Conservation (phyloP, 2,888 invertebrate species). For the Diadegma fenestrale region DNA sequence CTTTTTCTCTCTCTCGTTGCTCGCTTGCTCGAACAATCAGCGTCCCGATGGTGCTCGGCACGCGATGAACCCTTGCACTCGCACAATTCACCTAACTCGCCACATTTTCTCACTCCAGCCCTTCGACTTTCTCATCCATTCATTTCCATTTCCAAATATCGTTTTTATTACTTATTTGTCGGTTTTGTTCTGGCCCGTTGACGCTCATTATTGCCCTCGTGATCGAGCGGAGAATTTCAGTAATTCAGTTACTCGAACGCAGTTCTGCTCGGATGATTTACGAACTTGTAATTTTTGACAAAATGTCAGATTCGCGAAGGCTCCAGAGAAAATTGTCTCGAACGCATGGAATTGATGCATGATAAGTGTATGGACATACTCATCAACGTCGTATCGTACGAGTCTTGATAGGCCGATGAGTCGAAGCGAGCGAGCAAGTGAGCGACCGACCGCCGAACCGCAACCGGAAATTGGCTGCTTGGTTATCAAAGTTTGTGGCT, state of each 20-base stretch:
- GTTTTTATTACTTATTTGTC: constrained; percentile 14
- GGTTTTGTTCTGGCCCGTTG: background rate
- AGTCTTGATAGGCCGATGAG: constrained; percentile 79
- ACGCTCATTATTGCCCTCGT: background rate
- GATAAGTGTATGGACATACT: constrained; percentile 50
- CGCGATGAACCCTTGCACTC: constrained; percentile 75
- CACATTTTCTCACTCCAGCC: constrained; percentile 39
- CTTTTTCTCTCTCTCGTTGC: constrained; percentile 77
- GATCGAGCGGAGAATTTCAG: background rate
- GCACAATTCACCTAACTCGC: constrained; percentile 54
- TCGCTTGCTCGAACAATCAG: constrained; percentile 82
- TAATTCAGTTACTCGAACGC: background rate
- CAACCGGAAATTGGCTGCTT: constrained; percentile 85
- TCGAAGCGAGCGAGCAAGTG: constrained; percentile 71
- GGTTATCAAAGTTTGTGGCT: constrained; percentile 85
- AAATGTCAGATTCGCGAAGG: background rate
- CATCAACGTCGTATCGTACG: constrained; percentile 62
- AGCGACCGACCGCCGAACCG: constrained; percentile 79
- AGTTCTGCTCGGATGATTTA: background rate
- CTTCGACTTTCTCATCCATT: constrained; percentile 6
- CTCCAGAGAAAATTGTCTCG: constrained; percentile 34
- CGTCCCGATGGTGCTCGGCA: constrained; percentile 82
- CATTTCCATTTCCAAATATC: constrained; percentile 13
- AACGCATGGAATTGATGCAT: constrained; percentile 40
- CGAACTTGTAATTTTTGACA: background rate